Evolutionary conservation across 1,140 invertebrate genomes (phyloP).

Genomic region (Drosophila watanabei): DNA sequence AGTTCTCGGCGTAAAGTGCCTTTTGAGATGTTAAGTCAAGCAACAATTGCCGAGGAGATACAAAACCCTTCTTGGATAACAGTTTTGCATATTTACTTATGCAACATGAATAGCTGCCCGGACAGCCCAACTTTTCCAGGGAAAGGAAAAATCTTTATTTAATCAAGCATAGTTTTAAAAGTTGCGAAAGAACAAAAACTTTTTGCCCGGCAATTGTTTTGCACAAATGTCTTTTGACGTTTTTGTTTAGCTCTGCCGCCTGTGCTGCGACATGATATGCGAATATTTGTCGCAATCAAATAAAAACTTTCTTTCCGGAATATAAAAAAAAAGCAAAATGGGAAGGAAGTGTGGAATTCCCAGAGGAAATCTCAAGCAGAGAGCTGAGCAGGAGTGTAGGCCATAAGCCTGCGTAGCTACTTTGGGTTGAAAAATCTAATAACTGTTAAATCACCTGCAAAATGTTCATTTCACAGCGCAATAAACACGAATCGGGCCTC

Average conservation of each 20-base stretch:
- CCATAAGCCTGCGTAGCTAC: constrained; percentile 31
- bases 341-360: constrained; percentile 25
- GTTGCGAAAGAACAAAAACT: constrained; percentile 52
- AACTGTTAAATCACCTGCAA: constrained; percentile 84
- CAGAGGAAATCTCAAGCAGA: constrained; percentile 23
- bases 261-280: constrained; percentile 22
- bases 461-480: constrained; percentile 82
- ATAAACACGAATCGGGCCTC: constrained; percentile 65
- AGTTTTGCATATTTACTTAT: constrained; percentile 67
- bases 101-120: constrained; percentile 38
- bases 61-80: constrained; percentile 55
- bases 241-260: constrained; percentile 56
- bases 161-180: constrained; percentile 76
- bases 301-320: constrained; percentile 73
- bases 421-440: constrained; percentile 70
- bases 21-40: constrained; percentile 16
- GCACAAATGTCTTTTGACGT: constrained; percentile 64
- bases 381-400: not conserved
- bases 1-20: constrained; percentile 29
- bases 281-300: constrained; percentile 79
- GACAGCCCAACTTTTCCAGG: constrained; percentile 37
- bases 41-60: constrained; percentile 21
- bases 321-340: constrained; percentile 28
- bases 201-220: constrained; percentile 60
- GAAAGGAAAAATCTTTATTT: constrained; percentile 72